Base-by-base conservation (phyloP, 2,888 invertebrate species). In the Merodon equestris region DNA sequence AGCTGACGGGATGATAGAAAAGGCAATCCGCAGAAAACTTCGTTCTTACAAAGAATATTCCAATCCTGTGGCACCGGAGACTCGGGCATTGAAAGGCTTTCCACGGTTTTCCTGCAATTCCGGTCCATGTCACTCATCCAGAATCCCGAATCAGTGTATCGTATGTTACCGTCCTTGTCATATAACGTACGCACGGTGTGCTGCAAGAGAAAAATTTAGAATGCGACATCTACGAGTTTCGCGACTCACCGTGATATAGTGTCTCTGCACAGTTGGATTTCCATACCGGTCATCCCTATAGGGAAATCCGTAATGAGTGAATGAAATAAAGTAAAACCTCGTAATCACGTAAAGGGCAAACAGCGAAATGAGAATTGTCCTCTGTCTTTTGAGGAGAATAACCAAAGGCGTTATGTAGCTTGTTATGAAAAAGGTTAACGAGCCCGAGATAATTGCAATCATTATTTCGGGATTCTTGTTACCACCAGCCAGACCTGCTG, bases 241-340 rank as follows among this genome's bases (percentile, higher is more conserved):
- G 10, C 10, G 10, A 82, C 85, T 84, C 85, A 92, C 92, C 82
- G 90, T 86, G 14, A 91, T 87, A 71, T 90, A 87, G 74, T 90
- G 88, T 27, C 92, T 85, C 83, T 92, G 90, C 0, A 90, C 89
- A 60, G 84, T 82, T 7, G 87, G 87, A 27, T 83, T 68, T 14
- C 84, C 84, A 9, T 86, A 84, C 0, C 86, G 85, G 48, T 90
- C 88, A 63, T 88, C 90, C 60, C 88, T 88, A 84, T 91, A 92
- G 0, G 92, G 92, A 83, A 91, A 91, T 4, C 92, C 91, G 18
- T 91, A 84, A 3, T 89, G 86, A 18, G 86, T 85, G 15, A 83
- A 83, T 1, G 90, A 86, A 12, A 87, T 82, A 14, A 86, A 82
- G 64, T 86, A 85, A 40, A 85, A 85, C 40, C 86, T 76, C 15